phyloP scores from a whole-genome alignment of 2,797 vertebrate genomes.

The Myoxocephalus aenaeus region DNA sequence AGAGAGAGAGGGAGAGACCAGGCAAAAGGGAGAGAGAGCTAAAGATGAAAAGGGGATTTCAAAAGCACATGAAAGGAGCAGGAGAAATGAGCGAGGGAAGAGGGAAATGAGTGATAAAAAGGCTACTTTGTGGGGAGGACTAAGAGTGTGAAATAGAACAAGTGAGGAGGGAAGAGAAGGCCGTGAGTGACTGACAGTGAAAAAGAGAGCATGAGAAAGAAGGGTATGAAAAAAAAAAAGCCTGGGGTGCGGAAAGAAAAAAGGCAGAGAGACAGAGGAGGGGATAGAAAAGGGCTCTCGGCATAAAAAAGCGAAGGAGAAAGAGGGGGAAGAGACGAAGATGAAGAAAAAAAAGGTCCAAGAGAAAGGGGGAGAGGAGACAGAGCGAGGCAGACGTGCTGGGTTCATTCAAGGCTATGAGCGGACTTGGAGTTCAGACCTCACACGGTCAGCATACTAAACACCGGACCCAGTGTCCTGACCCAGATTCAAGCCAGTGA shows the following conservation, averaged over 20 bases:
- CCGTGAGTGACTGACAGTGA: constrained; percentile 75
- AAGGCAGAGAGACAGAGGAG: constrained; percentile 64
- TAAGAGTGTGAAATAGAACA: constrained; percentile 80
- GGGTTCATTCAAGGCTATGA: constrained; percentile 81
- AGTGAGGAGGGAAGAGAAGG: constrained; percentile 75
- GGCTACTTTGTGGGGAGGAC: constrained; percentile 79
- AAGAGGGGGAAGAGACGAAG: constrained; percentile 41
- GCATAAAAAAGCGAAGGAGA: constrained; percentile 47
- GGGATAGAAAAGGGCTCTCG: constrained; percentile 64
- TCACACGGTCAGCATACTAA: constrained; percentile 83
- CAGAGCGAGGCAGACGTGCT: constrained; percentile 60
- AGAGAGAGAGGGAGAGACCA: constrained; percentile 36
- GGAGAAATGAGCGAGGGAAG: constrained; percentile 81
- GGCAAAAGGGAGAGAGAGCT: constrained; percentile 57
- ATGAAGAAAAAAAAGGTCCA: constrained; percentile 39
- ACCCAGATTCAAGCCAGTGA: constrained; percentile 83
- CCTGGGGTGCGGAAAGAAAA: constrained; percentile 63
- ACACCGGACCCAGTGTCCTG: constrained; percentile 75
- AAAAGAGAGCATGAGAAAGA: constrained; percentile 69
- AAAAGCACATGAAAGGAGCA: constrained; percentile 83
- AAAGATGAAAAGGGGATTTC: constrained; percentile 81
- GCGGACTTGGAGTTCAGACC: constrained; percentile 75
- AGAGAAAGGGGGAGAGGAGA: constrained; percentile 53
- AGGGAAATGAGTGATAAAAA: constrained; percentile 84
- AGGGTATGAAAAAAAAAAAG: constrained; percentile 54